Percentiles rank a stretch among this genome's conserved stretches.
phyloP scores from a whole-genome alignment of 1,140 invertebrate species.

The Lethrus apterus region DNA sequence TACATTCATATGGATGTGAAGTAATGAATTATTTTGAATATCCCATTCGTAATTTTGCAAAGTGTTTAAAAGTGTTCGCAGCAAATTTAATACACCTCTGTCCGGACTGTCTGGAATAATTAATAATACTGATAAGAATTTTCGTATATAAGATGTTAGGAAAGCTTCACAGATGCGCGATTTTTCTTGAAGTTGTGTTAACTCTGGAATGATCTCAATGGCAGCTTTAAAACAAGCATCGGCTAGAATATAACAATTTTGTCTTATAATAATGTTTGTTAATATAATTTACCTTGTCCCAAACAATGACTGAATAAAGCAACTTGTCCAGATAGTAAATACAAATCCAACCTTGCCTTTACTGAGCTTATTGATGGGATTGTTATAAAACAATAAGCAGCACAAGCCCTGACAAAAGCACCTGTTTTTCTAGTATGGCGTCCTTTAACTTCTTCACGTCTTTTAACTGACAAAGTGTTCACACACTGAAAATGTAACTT shows the following conservation, averaged over 20 bases:
- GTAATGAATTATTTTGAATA: constrained; percentile 46
- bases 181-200: constrained; percentile 62
- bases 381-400: constrained; percentile 91
- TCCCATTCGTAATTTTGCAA: constrained; percentile 65
- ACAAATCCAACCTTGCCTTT: constrained; percentile 70
- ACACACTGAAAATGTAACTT: constrained; percentile 55
- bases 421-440: constrained; percentile 73
- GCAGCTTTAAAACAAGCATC: constrained; percentile 91
- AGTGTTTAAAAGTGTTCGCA: constrained; percentile 66
- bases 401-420: constrained; percentile 86
- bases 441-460: constrained; percentile 63
- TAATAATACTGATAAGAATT: constrained; percentile 77
- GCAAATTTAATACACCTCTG: constrained; percentile 69
- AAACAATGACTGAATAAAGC: constrained; percentile 85
- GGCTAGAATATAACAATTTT: constrained; percentile 47
- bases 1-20: constrained; percentile 59
- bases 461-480: constrained; percentile 69
- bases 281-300: constrained; percentile 61
- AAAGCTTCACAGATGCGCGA: constrained; percentile 63
- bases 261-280: background rate
- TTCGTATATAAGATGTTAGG: constrained; percentile 62
- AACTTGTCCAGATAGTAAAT: constrained; percentile 80
- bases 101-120: constrained; percentile 87
- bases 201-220: constrained; percentile 67
- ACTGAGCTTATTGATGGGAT: constrained; percentile 83